Evolutionary conservation across 35 echinoderm and acorn worm genomes (phyloP).

Genomic region (Diadema setosum): DNA sequence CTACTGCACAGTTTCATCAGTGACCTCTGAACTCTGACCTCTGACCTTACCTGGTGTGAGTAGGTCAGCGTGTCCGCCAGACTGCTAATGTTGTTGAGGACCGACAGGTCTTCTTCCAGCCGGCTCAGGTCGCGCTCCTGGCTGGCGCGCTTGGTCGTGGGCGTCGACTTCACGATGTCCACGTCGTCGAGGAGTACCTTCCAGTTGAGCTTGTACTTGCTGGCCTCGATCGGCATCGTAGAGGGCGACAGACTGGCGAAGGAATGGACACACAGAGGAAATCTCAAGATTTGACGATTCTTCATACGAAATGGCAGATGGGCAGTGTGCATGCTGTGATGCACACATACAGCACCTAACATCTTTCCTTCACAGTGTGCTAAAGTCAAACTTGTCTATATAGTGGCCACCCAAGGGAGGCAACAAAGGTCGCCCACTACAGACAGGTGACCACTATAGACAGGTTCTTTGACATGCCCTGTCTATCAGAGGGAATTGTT

Average conservation of each 20-base stretch:
- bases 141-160: conserved; percentile 63
- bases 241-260: conserved; percentile 31
- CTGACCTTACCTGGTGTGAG: conserved; percentile 74
- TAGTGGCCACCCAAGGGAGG: no score
- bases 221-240: conserved; percentile 83
- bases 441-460: no score
- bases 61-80: conserved; percentile 76
- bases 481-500: no score
- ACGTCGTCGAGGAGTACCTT: conserved; percentile 90
- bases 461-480: no score
- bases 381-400: no score
- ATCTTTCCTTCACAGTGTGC: no score
- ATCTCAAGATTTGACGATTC: no score
- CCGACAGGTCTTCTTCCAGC: conserved; percentile 90
- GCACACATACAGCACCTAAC: no score
- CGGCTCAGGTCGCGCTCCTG: conserved; percentile 77
- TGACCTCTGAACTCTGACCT: neutral
- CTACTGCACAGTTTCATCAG: neutral
- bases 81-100: conserved; percentile 83
- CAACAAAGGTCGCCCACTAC: no score
- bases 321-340: no score
- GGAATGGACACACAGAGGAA: no score
- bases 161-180: conserved; percentile 86
- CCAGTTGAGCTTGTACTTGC: conserved; percentile 95
- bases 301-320: no score